Evolutionary conservation across 2,113 vertebrate genomes (phyloP), one percentile per base, ranked within the genome.

Genomic region (Leptosomus discolor): DNA sequence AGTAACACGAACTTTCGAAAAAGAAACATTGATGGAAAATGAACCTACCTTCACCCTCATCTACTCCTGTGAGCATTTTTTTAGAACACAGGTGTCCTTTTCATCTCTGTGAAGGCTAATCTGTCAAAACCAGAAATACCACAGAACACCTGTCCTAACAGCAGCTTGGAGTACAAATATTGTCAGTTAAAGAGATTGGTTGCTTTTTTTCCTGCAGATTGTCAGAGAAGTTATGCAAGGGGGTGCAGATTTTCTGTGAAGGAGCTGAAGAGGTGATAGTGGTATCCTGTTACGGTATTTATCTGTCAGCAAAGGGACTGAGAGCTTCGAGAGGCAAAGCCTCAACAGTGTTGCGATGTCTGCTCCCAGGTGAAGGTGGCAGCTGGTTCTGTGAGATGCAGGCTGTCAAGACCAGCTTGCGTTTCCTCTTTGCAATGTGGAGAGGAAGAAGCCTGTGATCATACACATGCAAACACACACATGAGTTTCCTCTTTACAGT

Each of bases 121-220:
- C 63, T 73, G 89, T 87, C 95, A 92, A 92, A 97, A 97, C 97
- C 97, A 97, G 97, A 81, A 88, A 73, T 32, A 73, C 91, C 94
- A 0, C 94, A 91, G 81, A 78, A 82, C 97, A 97, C 97, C 96
- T 97, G 97, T 27, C 70, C 84, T 14, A 58, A 29, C 91, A 91
- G 95, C 92, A 85, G 80, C 86, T 7, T 1, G 5, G 53, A 4
- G 45, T 6, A 20, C 79, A 65, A 54, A 90, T 48, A 30, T 18
- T 54, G 69, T 43, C 92, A 20, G 91, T 90, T 84, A 82, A 94
- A 95, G 92, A 91, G 90, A 93, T 96, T 94, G 94, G n/a, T 54
- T 27, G 87, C 3, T 3, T 21, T 43, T 68, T 65, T 57, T 37
- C 50, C 46, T 53, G 36, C 69, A 53, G 41, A 18, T 41, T 48